phyloP scores from a whole-genome alignment of 1,140 invertebrate species.

The Doryteuthis pealeii region DNA sequence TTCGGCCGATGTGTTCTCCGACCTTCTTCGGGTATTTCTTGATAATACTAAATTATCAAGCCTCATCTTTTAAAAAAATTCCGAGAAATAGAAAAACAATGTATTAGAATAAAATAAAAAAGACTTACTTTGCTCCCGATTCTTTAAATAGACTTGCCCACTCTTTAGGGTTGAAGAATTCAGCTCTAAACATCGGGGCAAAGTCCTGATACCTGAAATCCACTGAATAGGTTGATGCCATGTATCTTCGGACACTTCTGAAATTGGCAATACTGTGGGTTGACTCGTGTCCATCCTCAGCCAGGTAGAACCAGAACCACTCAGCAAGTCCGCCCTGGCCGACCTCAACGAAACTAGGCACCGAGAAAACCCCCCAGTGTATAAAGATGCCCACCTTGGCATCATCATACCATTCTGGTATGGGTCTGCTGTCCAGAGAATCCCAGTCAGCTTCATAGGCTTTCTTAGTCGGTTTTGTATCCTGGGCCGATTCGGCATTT shows the following conservation, averaged over 20 bases:
- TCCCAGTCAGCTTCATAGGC: slow-evolving; percentile 43
- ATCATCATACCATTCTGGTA: slow-evolving; percentile 56
- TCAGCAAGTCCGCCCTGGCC: slow-evolving; percentile 31
- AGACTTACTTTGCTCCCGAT: slow-evolving; percentile 44
- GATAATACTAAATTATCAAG: no score
- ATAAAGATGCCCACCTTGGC: slow-evolving; percentile 59
- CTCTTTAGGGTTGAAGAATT: slow-evolving; percentile 35
- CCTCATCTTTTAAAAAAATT: no score
- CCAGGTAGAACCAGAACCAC: slow-evolving; percentile 48
- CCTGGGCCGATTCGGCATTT: not conserved
- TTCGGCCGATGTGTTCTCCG: no score
- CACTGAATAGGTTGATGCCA: slow-evolving; percentile 42
- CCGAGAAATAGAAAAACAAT: no score
- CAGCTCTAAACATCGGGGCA: slow-evolving; percentile 39
- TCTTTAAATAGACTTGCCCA: slow-evolving; percentile 46
- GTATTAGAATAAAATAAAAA: no score
- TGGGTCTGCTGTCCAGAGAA: slow-evolving; percentile 52
- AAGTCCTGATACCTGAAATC: slow-evolving; percentile 49
- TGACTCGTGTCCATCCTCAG: slow-evolving; percentile 8
- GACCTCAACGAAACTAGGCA: slow-evolving; percentile 36
- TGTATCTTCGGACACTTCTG: slow-evolving; percentile 36
- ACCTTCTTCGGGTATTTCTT: no score
- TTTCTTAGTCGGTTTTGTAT: not conserved
- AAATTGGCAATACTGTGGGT: slow-evolving; percentile 7
- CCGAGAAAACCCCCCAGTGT: slow-evolving; percentile 57